Percentiles rank a stretch among this genome's conserved stretches.
Conservation (phyloP, 37 sponge, comb jelly and placozoan species). For the Bolinopsis microptera region DNA sequence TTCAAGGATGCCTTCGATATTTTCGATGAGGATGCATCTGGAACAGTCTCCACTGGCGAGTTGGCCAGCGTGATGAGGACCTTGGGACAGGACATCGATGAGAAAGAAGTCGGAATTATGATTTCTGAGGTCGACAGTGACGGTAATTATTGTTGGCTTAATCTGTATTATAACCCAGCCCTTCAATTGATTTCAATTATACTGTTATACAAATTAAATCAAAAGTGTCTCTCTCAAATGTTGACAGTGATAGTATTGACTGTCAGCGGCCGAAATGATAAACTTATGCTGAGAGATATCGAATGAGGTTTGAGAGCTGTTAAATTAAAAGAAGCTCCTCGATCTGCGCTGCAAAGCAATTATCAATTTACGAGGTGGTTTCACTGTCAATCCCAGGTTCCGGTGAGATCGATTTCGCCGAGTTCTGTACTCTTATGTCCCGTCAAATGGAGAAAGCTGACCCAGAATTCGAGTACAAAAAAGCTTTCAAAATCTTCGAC, state of each 20-base stretch:
- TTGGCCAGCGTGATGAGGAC: conserved; percentile 56
- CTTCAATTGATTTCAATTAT: not conserved
- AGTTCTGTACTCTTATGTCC: conserved; percentile 64
- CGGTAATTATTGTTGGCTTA: not conserved
- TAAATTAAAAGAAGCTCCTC: too few species aligned
- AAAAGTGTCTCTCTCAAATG: too few species aligned
- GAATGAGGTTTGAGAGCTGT: too few species aligned
- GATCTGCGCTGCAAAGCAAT: too few species aligned
- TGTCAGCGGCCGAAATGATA: too few species aligned
- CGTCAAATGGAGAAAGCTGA: conserved; percentile 65
- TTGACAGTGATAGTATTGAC: too few species aligned
- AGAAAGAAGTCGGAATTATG: conserved; percentile 63
- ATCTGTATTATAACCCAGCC: too few species aligned
- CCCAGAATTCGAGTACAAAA: conserved; percentile 64
- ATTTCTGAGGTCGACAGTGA: conserved; percentile 62
- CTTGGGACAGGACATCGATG: conserved; percentile 59
- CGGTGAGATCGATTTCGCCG: conserved; percentile 60
- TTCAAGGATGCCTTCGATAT: conserved; percentile 67
- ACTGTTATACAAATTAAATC: not conserved
- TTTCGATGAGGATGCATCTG: conserved; percentile 56
- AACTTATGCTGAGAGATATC: too few species aligned
- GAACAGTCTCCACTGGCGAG: conserved; percentile 60
- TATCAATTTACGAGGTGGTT: too few species aligned
- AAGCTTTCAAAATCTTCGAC: conserved; percentile 65
- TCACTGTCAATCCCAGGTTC: conserved; percentile 49